These are phyloP conservation scores for Hydrolagus colliei DNA, from an alignment of 2,797 vertebrate species.

Conservation along the genomic window DNA sequence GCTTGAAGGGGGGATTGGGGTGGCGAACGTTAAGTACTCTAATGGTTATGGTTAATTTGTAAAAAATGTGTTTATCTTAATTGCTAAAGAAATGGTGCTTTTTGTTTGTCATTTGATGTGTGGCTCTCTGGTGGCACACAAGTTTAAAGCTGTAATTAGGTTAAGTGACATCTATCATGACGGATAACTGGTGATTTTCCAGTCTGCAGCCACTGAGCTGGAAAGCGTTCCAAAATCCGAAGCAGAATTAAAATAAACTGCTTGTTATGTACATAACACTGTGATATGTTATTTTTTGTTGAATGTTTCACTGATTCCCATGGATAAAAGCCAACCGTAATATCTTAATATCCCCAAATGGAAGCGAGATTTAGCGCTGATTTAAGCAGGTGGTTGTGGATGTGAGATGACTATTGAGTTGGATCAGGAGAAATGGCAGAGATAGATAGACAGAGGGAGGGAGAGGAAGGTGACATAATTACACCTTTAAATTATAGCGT, in stretches of 20 bases:
- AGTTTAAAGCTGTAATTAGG: not conserved
- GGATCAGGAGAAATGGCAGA: too few species aligned
- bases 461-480: too few species aligned
- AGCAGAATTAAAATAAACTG: not conserved
- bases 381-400: too few species aligned
- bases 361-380: too few species aligned
- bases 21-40: not conserved
- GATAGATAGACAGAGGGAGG: too few species aligned
- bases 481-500: too few species aligned
- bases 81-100: not conserved
- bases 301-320: too few species aligned
- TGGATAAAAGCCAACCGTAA: too few species aligned
- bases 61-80: not conserved
- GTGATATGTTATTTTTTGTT: not conserved
- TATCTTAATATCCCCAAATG: too few species aligned
- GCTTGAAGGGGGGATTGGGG: not conserved
- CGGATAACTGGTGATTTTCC: not conserved
- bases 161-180: not conserved
- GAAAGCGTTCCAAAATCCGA: not conserved
- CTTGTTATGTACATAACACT: not conserved
- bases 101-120: not conserved
- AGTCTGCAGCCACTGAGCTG: not conserved
- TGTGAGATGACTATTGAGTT: too few species aligned
- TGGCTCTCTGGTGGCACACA: not conserved
- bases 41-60: slow-evolving; percentile 4